Evolutionary conservation across 1,140 invertebrate genomes (phyloP), one percentile per base, ranked within the genome.

Genomic region (Melanaphis sacchari): DNA sequence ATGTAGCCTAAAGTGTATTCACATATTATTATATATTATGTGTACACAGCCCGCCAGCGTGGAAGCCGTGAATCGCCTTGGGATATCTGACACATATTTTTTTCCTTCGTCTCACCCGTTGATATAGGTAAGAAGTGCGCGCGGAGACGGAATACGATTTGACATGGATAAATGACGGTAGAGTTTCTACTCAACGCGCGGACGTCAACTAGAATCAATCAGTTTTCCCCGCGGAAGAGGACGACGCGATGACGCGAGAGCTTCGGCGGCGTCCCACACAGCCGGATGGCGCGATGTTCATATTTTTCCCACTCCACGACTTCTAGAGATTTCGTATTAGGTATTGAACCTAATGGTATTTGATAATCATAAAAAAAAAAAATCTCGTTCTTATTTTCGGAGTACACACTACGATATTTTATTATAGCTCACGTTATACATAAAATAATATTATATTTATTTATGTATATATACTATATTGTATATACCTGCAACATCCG

Each of bases 141-240:
- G 43, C 5, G 38, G 26, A 52, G 5, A 46, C 66, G 41, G 38
- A 52, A 93, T 93, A 85, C 43, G 31, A 93, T 93, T 93, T 84
- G 91, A 93, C 81, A 9, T 54, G 81, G 81, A 93, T 84, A 52
- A 85, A 93, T 84, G 91, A 93, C 36, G n/a, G 90, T 43, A 41
- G 36, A 40, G 46, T 93, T 93, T 38, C 7, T 46, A n/a, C 43
- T 46, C n/a, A 49, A 76, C 40, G 26, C 76, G 41, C 15, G 76
- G n/a, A 82, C 88, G 49, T 91, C 90, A 66, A 91, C 91, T 82
- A 41, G 91, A 85, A 93, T 93, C 91, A 54, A 85, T 93, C 76
- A 49, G 91, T 52, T 93, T 93, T 52, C 31, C n/a, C 11, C 21
- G 26, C 24, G 31, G 85, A 88, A 46, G 46, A 43, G 31, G 43